phyloP scores from a whole-genome alignment of 2,113 vertebrate species.

The Empidonax alnorum region DNA sequence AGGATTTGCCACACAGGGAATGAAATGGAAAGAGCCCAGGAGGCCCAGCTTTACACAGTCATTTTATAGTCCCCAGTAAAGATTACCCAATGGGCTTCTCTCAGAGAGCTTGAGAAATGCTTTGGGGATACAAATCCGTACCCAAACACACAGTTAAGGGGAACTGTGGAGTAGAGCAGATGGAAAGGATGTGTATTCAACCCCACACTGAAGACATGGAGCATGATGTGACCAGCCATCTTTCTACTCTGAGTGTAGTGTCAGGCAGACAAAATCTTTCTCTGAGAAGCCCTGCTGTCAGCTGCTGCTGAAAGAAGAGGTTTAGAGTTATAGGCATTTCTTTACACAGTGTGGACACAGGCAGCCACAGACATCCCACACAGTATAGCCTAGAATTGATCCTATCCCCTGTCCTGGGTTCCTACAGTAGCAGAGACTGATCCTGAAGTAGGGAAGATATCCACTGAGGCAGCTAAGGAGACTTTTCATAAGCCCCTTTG shows the following conservation, averaged over 20 bases:
- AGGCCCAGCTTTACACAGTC: background rate
- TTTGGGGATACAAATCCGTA: background rate
- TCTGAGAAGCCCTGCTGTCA: background rate
- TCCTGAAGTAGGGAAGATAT: background rate
- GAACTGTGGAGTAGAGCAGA: background rate
- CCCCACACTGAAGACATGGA: background rate
- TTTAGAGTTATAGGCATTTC: background rate
- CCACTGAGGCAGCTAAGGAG: background rate
- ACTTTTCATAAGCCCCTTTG: background rate
- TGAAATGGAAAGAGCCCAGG: background rate
- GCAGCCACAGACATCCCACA: background rate
- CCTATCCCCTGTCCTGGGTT: background rate
- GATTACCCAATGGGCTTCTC: background rate
- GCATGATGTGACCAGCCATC: background rate
- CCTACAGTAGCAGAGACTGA: background rate
- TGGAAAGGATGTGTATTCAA: accelerated
- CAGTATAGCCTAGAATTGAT: accelerated
- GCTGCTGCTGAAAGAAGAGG: background rate
- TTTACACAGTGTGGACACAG: accelerated
- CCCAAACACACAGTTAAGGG: background rate
- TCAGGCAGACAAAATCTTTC: background rate
- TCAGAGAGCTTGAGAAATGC: background rate
- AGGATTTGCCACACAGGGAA: background rate
- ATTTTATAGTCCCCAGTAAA: background rate
- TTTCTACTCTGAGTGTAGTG: background rate